These are phyloP conservation scores for Andrena hattorfiana DNA, from an alignment of 2,888 invertebrate genomes.

Conservation along the genomic window DNA sequence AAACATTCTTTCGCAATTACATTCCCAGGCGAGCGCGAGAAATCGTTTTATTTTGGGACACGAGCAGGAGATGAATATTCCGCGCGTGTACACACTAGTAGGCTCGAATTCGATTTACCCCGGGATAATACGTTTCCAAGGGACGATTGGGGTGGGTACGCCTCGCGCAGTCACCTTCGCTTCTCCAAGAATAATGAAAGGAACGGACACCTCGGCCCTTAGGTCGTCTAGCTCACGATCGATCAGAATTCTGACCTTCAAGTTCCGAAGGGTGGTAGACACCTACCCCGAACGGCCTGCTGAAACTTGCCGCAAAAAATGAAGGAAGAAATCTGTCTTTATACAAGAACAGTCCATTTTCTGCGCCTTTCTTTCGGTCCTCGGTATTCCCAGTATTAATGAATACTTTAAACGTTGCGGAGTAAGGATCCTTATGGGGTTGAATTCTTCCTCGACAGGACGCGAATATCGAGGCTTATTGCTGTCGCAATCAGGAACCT, in stretches of 20 bases:
- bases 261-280: not conserved
- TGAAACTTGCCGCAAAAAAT: not conserved
- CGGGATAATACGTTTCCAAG: not conserved
- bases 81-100: not conserved
- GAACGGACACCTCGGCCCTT: constrained; percentile 6
- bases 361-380: not conserved
- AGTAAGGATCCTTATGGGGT: not conserved
- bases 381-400: not conserved
- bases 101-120: not conserved
- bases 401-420: constrained; percentile 18
- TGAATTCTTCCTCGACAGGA: not conserved
- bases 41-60: constrained; percentile 33
- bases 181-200: not conserved
- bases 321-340: not conserved
- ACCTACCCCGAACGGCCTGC: constrained; percentile 7
- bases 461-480: not conserved
- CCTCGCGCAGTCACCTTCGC: not conserved
- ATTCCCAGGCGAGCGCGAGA: constrained; percentile 22
- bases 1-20: constrained; percentile 39
- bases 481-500: not conserved
- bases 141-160: not conserved
- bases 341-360: constrained; percentile 23
- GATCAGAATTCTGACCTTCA: constrained; percentile 19
- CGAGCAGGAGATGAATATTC: constrained; percentile 8
- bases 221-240: constrained; percentile 11